A percentile compares a stretch with the other conserved stretches of the same genome.
Conservation (phyloP, 2,113 vertebrate species). For the Xyrauchen texanus region DNA sequence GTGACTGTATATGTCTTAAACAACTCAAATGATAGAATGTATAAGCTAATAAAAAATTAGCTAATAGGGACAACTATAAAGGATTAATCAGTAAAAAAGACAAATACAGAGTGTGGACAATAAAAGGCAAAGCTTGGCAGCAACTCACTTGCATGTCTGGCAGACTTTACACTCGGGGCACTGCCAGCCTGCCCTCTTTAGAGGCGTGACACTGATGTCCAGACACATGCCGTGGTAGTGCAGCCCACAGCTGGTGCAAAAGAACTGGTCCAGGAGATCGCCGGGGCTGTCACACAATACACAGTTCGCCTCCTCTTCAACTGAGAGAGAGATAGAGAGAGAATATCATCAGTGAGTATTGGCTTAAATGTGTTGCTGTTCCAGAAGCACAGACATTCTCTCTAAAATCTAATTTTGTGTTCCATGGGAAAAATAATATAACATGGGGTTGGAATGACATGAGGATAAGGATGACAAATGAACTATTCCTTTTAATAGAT, state of each 20-base stretch:
- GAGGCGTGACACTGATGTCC: slow-evolving; percentile 93
- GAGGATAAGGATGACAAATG: too few relatives aligned
- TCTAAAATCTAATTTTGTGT: too few relatives aligned
- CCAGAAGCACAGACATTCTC: too few relatives aligned
- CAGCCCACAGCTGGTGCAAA: slow-evolving; percentile 98
- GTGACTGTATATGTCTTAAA: too few relatives aligned
- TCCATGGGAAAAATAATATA: too few relatives aligned
- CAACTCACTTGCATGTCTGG: slow-evolving; percentile 98
- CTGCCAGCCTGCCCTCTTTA: slow-evolving; percentile 97
- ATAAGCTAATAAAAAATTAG: neutral
- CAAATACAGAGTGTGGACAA: neutral
- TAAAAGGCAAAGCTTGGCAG: slow-evolving; percentile 6
- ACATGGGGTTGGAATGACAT: too few relatives aligned
- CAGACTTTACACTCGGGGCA: slow-evolving; percentile 99
- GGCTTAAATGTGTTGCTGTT: too few relatives aligned
- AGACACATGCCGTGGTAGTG: slow-evolving; percentile 98
- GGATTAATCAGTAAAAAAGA: neutral
- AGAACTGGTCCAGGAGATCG: slow-evolving; percentile 95
- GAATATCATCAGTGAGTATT: neutral
- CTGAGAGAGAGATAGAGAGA: slow-evolving; percentile 63
- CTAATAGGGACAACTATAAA: neutral
- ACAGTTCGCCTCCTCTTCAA: slow-evolving; percentile 91
- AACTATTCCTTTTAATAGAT: too few relatives aligned
- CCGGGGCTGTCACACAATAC: slow-evolving; percentile 95
- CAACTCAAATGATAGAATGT: neutral